phyloP scores from a whole-genome alignment of 2,113 vertebrate species.

The Chionodraco myersi region DNA sequence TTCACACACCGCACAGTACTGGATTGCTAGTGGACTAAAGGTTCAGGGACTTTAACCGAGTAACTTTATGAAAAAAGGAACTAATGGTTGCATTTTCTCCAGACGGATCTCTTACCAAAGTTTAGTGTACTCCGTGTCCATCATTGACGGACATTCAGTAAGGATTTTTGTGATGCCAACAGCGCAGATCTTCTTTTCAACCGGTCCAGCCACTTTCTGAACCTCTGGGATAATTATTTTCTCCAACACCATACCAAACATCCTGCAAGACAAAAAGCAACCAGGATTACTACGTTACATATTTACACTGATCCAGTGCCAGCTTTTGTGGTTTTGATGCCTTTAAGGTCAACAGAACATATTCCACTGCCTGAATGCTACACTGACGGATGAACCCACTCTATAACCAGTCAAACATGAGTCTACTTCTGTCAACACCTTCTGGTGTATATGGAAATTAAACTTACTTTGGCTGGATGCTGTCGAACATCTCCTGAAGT shows the following conservation, averaged over 20 bases:
- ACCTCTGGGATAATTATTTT: conserved; percentile 99
- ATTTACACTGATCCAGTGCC: background rate
- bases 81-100: background rate
- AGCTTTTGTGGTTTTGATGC: too few relatives aligned
- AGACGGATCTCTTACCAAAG: conserved; percentile 87
- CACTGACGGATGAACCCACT: background rate
- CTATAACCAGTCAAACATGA: background rate
- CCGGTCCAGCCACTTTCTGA: conserved; percentile 95
- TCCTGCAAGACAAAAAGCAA: conserved; percentile 79
- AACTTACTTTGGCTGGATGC: conserved; percentile 97
- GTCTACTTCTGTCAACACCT: background rate
- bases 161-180: conserved; percentile 96
- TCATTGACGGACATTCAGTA: conserved; percentile 97
- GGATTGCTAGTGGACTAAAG: background rate
- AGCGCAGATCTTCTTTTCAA: conserved; percentile 99
- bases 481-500: conserved; percentile 97
- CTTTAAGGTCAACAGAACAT: background rate
- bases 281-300: background rate
- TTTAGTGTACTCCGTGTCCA: conserved; percentile 98
- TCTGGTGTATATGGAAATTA: background rate
- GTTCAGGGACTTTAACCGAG: background rate
- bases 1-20: background rate
- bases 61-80: background rate
- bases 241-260: conserved; percentile 99
- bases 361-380: background rate